Evolutionary conservation across 2,888 invertebrate species (phyloP).

Genomic region (Exocentrus adspersus): DNA sequence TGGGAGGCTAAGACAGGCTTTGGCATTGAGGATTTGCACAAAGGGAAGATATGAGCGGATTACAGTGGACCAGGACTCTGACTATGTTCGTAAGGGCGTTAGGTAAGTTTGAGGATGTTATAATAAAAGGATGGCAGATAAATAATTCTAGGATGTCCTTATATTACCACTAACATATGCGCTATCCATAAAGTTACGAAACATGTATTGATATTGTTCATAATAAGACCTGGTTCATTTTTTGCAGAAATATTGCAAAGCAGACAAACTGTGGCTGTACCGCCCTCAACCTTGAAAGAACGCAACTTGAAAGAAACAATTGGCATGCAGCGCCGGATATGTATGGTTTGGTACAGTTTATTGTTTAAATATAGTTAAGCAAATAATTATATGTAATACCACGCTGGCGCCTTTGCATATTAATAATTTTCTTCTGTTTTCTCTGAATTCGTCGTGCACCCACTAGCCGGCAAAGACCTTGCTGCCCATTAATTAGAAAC

Average conservation of each 20-base stretch:
- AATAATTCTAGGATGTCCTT: too few relatives aligned
- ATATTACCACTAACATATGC: too few relatives aligned
- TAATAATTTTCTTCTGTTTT: constrained; percentile 1
- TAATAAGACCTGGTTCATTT: too few relatives aligned
- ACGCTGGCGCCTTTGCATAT: background rate
- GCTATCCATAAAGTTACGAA: too few relatives aligned
- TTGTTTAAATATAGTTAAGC: background rate
- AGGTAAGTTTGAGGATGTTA: too few relatives aligned
- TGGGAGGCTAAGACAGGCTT: too few relatives aligned
- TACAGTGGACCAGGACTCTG: too few relatives aligned
- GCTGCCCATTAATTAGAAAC: background rate
- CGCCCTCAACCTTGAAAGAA: background rate
- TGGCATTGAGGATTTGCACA: too few relatives aligned
- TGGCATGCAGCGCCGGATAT: background rate
- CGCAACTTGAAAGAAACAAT: background rate
- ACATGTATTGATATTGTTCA: too few relatives aligned
- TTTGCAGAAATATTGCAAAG: background rate
- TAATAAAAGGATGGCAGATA: too few relatives aligned
- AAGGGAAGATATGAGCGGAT: too few relatives aligned
- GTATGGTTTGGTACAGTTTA: background rate
- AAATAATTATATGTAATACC: background rate
- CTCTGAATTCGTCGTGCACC: background rate
- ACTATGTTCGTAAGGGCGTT: too few relatives aligned
- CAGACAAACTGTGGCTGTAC: background rate
- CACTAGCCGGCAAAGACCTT: background rate